Evolutionary conservation across 2,888 invertebrate species (phyloP), one percentile per base, ranked within the genome.

Genomic region (Aphidoletes aphidimyza): DNA sequence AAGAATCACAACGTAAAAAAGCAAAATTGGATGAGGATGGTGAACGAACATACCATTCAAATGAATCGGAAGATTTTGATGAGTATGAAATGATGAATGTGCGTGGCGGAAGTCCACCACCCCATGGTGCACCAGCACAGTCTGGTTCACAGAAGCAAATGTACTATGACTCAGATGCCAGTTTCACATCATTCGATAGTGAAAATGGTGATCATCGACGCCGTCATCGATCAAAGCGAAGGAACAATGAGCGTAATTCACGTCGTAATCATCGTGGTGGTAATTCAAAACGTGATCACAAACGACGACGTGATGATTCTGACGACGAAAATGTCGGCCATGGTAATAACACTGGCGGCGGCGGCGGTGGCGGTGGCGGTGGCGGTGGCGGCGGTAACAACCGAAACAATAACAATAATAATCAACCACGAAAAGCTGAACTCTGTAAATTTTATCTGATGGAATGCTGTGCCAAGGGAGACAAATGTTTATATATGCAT

Each of bases 401-500:
- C 26, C 34, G 47, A 84, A 49, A 14, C 49, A 36, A 36, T 19
- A 30, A 37, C 26, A 84, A 84, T 17, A 84, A 54, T 49, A 84
- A 81, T 36, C 81, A 47, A 81, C 95, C 95, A 0, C 93, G 96
- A 87, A 97, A 97, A 91, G 93, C 96, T 92, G 98, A 98, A 90
- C 91, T 98, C 1, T 99, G 98, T 90, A 98, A 98, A 91, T 98
- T 98, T 91, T 98, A 98, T 91, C 91, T 98, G 85, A 96, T 96
- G 94, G 97, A 97, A 87, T 96, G 96, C 89, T 98, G 98, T 91
- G 95, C 96, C 84, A 98, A 98, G 91, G 94, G 96, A 88, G 97
- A 97, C 87, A 96, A 97, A 90, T 99, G 98, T 91, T 92, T 96
- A 30, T 99, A 97, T 89, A 96, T 98, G 96, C 98, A 98, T 91